Evolutionary conservation across 2,888 invertebrate species (phyloP), one percentile per base, ranked within the genome.

Genomic region (Phasia obesa): DNA sequence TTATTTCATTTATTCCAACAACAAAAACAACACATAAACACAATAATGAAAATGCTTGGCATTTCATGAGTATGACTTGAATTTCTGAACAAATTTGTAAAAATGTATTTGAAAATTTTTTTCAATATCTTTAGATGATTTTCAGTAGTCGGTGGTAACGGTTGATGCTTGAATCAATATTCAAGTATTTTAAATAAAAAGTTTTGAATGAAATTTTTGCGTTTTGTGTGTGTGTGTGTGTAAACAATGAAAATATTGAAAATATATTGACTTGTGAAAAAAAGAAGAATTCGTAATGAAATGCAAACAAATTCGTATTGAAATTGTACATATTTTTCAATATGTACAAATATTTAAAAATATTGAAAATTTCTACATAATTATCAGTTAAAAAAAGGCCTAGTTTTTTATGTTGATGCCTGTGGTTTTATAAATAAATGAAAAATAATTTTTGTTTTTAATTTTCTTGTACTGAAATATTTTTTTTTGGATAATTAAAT

Each of bases 111-210:
- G 38, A 53, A 69, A 44, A 42, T 27, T 51, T 60, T 17, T 69
- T 69, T 69, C 69, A 77, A 77, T 60, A 65, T 79, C 19, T 69
- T 78, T 53, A 84, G 81, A 84, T 75, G 71, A 67, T 70, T 81
- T 59, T 47, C 23, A 55, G 53, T 51, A 53, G 57, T 78, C 84
- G 69, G 59, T 65, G 81, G 64, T 47, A 70, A 47, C 74, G 71
- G 81, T 70, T 67, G 69, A 67, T 57, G 17, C 13, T 21, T 38
- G 3, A 59, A 47, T 15, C 55, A 60, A n/a, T 7, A 69, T 17
- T 51, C 11, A n/a, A 17, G 53, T 11, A 13, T 25, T 2, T 15
- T 6, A 21, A 59, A 49, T 11, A 49, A 64, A 35, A 17, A 57
- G 4, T 60, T 77, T 31, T 57, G 35, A 6, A 31, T 42, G 60